These are phyloP conservation scores for Stenodema calcarata DNA, from an alignment of 2,888 invertebrate species.

Conservation along the genomic window DNA sequence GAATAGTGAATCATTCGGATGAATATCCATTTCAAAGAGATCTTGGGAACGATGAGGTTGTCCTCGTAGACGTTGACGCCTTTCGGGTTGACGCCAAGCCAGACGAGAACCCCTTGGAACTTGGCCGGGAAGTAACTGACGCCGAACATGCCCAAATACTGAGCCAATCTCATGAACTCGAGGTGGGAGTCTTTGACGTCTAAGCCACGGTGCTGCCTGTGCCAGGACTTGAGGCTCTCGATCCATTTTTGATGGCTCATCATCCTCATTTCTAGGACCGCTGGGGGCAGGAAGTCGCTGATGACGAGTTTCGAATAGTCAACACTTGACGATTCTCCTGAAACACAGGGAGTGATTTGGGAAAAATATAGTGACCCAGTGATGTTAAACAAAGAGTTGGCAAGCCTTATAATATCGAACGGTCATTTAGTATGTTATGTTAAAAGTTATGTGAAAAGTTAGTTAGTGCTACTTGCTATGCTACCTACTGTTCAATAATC, in stretches of 20 bases:
- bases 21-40: conserved; percentile 52
- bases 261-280: conserved; percentile 30
- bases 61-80: conserved; percentile 53
- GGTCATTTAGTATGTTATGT: too few species aligned
- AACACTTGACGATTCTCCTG: conserved; percentile 49
- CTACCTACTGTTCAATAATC: too few species aligned
- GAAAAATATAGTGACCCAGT: too few species aligned
- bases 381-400: too few species aligned
- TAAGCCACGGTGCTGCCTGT: conserved; percentile 50
- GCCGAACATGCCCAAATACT: conserved; percentile 52
- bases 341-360: neutral
- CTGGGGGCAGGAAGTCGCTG: conserved; percentile 24
- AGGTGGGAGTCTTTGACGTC: conserved; percentile 41
- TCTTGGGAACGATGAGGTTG: conserved; percentile 45
- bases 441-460: too few species aligned
- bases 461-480: too few species aligned
- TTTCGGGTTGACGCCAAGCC: conserved; percentile 35
- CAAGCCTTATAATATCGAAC: too few species aligned
- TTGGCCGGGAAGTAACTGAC: conserved; percentile 51
- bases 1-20: conserved; percentile 52
- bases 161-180: conserved; percentile 49
- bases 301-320: conserved; percentile 44
- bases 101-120: neutral
- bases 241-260: conserved; percentile 46
- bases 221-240: conserved; percentile 50